Evolutionary conservation across 2,888 invertebrate species (phyloP), one percentile per base, ranked within the genome.

Genomic region (Limnephilus rhombicus): DNA sequence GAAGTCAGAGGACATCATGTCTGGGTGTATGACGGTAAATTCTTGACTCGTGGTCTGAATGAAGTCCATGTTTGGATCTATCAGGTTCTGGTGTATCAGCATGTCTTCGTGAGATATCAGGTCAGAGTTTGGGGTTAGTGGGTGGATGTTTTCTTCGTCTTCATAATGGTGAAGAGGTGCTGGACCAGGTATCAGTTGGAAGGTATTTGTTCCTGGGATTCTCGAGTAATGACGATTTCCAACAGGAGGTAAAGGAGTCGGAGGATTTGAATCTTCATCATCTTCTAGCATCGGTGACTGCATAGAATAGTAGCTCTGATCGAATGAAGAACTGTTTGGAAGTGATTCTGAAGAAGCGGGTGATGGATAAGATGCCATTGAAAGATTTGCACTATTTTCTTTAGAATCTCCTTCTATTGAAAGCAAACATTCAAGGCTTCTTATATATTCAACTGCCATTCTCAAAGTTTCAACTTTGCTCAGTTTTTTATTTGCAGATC

Each of bases 381-480:
- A 95, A 2, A 95, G 95, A 7, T 94, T 95, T 3, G 94, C 94
- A 85, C 94, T 94, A 93, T 96, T 96, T 94, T 96, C 96, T 94
- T 96, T 96, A 92, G 95, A 95, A 41, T 97, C 97, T 94, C 97
- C 97, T 3, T 97, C 97, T 90, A 97, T 97, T 49, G 97, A 97
- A 12, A 98, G 95, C 82, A 98, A 95, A 94, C 97, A 97, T 95
- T 98, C 98, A 90, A 99, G 95, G 93, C 98, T 98, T 93, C 98
- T 96, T 93, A 99, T 99, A 94, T 99, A 99, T 94, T 98, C 98
- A 0, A 99, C 98, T 12, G 98, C 99, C 97, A 98, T 98, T 88
- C 98, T 96, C 83, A 99, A 95, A 0, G 99, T 99, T 95, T 99
- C 99, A 3, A 98, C 98, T 96, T 98, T 98, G 94, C 98, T 98